Base-by-base conservation (phyloP, 2,113 vertebrate species). In the Tursiops truncatus region DNA sequence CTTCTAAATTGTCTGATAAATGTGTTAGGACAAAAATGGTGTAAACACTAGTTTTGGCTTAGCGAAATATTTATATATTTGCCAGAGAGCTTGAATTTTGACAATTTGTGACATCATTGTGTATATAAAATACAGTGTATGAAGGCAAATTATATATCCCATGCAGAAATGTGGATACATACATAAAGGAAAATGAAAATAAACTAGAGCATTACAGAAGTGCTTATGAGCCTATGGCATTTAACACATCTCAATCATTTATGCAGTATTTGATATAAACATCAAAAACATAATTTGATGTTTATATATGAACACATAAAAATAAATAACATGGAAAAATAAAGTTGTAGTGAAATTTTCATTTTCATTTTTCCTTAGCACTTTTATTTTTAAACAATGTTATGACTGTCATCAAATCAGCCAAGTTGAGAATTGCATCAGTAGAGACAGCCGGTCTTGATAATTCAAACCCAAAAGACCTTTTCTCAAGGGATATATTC, bases 381-480 rank as follows among this genome's bases (percentile, higher is more conserved):
- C 96, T 97, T 97, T 93, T 68, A 90, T 94, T 92, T 96, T 97
- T 95, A 80, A 97, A 83, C 79, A 92, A 56, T 91, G 82, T 92
- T 95, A 85, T 97, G 91, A 90, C 96, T 97, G 77, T 96, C 95
- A 95, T 97, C 93, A 79, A 63, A 95, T 87, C 86, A 97, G 80
- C 80, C 86, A 77, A 83, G 73, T 89, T 89, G 83, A 97, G 96
- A 98, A 95, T 33, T 87, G 36, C 47, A 17, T 95, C 31, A 62
- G 0, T 89, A 74, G 82, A 95, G 89, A 90, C 63, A 97, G 86
- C 65, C 23, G 0, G 77, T 60, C 60, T 81, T 63, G 70, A 95
- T 91, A 71, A 96, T 86, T 96, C 33, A 93, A 70, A 95, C 81
- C 83, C 15, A n/a, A 94, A 97, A 89, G 62, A 81, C 63, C 41